Evolutionary conservation across 2,797 vertebrate genomes (phyloP).

Genomic region (Pterois miles): DNA sequence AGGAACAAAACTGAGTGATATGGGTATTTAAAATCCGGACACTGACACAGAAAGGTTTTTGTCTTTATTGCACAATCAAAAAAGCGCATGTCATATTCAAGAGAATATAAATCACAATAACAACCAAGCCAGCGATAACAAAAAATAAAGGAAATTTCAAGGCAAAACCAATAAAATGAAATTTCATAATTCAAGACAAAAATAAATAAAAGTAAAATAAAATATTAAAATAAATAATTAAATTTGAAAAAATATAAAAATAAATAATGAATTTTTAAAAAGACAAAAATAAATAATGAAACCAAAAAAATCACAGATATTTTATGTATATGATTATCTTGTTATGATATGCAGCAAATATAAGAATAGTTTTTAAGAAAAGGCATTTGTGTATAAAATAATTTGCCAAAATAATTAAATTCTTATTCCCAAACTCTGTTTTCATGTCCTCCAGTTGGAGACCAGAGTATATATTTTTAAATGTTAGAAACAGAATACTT

Average conservation of each 20-base stretch:
- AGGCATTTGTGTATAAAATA: neutral
- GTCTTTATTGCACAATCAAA: neutral
- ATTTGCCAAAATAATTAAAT: neutral
- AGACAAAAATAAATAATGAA: too few species aligned
- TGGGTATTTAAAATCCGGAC: neutral
- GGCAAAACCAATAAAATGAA: neutral
- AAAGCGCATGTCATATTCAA: neutral
- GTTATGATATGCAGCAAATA: neutral
- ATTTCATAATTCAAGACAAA: neutral
- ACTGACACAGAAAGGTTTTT: neutral
- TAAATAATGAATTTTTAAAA: too few species aligned
- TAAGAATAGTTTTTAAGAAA: neutral
- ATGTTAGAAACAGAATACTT: neutral
- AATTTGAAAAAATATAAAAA: too few species aligned
- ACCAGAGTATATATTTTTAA: neutral
- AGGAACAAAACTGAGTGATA: neutral
- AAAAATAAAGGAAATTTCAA: neutral
- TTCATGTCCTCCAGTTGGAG: neutral
- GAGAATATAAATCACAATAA: neutral
- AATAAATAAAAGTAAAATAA: too few species aligned
- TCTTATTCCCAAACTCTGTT: neutral
- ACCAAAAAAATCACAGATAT: too few species aligned
- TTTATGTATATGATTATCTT: too few species aligned
- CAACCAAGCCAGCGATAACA: neutral
- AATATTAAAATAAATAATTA: too few species aligned